Evolutionary conservation across 1,140 invertebrate genomes (phyloP), one percentile per base, ranked within the genome.

Genomic region (Aphidius ervi): DNA sequence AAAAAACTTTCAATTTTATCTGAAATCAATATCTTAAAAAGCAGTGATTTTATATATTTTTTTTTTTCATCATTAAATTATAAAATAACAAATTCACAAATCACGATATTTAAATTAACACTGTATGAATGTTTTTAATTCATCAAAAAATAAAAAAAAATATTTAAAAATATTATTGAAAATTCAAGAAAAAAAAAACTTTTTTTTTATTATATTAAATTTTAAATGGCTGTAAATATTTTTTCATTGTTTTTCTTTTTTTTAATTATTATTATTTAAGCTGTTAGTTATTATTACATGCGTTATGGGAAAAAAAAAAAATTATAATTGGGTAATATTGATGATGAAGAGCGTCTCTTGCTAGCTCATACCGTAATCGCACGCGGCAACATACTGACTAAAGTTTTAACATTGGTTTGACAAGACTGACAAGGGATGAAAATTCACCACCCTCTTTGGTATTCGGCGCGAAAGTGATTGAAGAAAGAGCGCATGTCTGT

Each of bases 381-480:
- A 77, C 75, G 75, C 75, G 74, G 71, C 73, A 73, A 66, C 65
- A 71, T 31, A 31, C 23, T 31, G 23, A 31, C 23, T 16, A 16
- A 16, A 16, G 16, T 16, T 16, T 16, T 16, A 16, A 16, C 16
- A 16, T 16, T 16, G 16, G 16, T 16, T 16, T 16, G 16, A 16
- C 16, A 16, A 16, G 71, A 77, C 75, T 77, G 64, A 62, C n/a
- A 67, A 72, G 73, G 71, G 70, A 68, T 73, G 67, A 70, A 71
- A 67, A 63, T 62, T 57, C 63, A 64, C 68, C 63, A 63, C 67
- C 68, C 68, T 67, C 59, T 57, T 63, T 63, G 63, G 64, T 63
- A 68, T 71, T 67, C 65, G 56, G 66, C 55, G 46, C 10, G 61
- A 63, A 64, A 65, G 65, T 37, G 42, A 54, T 31, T 63, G 60